A percentile compares a stretch with the other conserved stretches of the same genome.
phyloP scores from a whole-genome alignment of 2,113 vertebrate species.

The Thalassarche chlororhynchos region DNA sequence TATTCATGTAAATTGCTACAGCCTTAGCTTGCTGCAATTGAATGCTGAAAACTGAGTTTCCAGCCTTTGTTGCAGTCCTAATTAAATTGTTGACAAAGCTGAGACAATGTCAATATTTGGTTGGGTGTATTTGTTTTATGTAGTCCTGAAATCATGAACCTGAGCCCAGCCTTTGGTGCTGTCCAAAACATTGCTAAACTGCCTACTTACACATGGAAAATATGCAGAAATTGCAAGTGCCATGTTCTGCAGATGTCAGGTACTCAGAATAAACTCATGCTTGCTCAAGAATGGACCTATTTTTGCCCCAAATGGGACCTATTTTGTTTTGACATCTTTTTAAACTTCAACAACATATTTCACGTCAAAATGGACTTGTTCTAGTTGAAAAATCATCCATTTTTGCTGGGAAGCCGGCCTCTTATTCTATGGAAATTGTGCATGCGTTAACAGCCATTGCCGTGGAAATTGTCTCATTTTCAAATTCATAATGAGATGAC shows the following conservation, averaged over 20 bases:
- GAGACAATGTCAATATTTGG: not conserved
- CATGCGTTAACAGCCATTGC: not conserved
- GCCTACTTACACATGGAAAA: not conserved
- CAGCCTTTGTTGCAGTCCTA: not conserved
- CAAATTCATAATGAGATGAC: not conserved
- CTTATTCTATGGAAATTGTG: not conserved
- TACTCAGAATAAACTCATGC: not conserved
- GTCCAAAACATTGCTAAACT: not conserved
- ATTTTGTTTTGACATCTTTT: not conserved
- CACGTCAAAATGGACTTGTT: not conserved
- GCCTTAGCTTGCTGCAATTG: not conserved
- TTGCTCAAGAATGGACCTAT: not conserved
- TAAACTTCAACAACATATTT: not conserved
- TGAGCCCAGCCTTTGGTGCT: not conserved
- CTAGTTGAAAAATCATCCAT: not conserved
- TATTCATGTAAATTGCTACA: not conserved
- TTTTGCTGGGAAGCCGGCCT: not conserved
- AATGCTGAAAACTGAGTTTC: not conserved
- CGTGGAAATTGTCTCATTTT: slow-evolving; percentile 14
- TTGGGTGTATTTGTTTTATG: not conserved
- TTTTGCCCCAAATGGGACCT: not conserved
- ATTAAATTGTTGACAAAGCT: slow-evolving; percentile 19
- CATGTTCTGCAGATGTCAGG: not conserved
- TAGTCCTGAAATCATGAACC: not conserved
- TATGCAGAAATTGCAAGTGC: not conserved